Conservation (phyloP, 1,140 invertebrate genomes). For the Meloidogyne chitwoodi region DNA sequence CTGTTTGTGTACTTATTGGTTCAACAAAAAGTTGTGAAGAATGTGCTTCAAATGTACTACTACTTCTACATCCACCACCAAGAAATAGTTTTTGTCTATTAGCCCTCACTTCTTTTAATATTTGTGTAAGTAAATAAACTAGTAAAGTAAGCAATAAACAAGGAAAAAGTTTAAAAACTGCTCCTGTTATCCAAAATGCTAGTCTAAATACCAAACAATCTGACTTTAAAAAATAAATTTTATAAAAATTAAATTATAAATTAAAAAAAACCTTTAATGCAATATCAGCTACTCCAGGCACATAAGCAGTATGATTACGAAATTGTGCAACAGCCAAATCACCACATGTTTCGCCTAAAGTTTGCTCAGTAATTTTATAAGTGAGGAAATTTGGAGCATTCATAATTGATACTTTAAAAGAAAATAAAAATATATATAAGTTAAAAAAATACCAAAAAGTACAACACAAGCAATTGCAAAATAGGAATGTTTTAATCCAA, state of each 20-base stretch:
- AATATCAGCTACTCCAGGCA: constrained; percentile 55
- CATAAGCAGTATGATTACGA: constrained; percentile 39
- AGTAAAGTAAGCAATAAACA: constrained; percentile 50
- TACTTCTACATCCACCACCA: background rate
- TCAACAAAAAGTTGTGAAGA: background rate
- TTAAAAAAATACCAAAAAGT: constrained; percentile 16
- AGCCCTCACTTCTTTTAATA: constrained; percentile 50
- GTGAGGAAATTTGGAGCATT: constrained; percentile 58
- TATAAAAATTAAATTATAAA: background rate
- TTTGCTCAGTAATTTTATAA: constrained; percentile 57
- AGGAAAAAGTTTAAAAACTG: constrained; percentile 56
- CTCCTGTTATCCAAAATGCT: constrained; percentile 59
- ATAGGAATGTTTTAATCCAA: constrained; percentile 50
- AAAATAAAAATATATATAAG: too few species aligned
- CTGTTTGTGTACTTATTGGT: background rate
- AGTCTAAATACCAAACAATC: constrained; percentile 49
- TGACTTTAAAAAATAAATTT: background rate
- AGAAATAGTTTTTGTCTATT: constrained; percentile 38
- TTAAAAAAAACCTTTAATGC: constrained; percentile 28
- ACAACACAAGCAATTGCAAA: constrained; percentile 51
- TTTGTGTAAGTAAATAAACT: constrained; percentile 50
- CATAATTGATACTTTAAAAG: constrained; percentile 35
- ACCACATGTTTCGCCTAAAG: constrained; percentile 33
- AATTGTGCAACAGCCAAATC: constrained; percentile 12
- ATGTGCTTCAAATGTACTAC: background rate